A percentile compares a stretch with the other conserved stretches of the same genome.
phyloP scores from a whole-genome alignment of 2,888 invertebrate genomes.

The Plemyria rubiginata region DNA sequence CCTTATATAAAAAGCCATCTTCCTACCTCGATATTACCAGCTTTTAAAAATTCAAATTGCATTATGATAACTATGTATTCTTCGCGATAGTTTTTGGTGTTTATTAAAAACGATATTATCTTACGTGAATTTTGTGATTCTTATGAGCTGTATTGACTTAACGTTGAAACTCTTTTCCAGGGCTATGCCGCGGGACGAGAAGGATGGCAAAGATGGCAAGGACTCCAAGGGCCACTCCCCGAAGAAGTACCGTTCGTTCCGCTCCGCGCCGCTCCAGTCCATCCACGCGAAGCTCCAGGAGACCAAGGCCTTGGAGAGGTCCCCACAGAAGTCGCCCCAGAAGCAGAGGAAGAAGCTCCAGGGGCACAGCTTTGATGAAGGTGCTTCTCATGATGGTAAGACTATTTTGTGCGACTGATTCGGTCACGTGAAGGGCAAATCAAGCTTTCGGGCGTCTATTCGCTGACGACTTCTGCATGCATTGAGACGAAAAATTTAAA shows the following conservation, averaged over 20 bases:
- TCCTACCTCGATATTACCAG: constrained; percentile 3
- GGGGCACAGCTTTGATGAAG: constrained; percentile 80
- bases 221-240: constrained; percentile 91
- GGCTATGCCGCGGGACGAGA: constrained; percentile 93
- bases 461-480: not conserved
- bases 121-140: not conserved
- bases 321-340: constrained; percentile 86
- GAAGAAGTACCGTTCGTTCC: constrained; percentile 86
- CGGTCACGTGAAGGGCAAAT: not conserved
- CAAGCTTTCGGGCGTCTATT: not conserved
- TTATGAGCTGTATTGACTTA: not conserved
- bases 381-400: constrained; percentile 77
- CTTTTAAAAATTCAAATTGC: constrained; percentile 3
- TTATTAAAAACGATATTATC: too few relatives aligned
- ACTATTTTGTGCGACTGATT: not conserved
- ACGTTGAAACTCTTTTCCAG: constrained; percentile 65
- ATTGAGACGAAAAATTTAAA: too few relatives aligned
- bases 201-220: constrained; percentile 96
- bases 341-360: constrained; percentile 84
- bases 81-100: too few relatives aligned
- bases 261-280: constrained; percentile 83
- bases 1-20: not conserved
- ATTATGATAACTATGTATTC: not conserved
- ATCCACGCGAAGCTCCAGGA: constrained; percentile 85
- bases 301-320: constrained; percentile 86